Base-by-base conservation (phyloP, 35 echinoderm and acorn worm species). In the Ophiothrix spiculata region DNA sequence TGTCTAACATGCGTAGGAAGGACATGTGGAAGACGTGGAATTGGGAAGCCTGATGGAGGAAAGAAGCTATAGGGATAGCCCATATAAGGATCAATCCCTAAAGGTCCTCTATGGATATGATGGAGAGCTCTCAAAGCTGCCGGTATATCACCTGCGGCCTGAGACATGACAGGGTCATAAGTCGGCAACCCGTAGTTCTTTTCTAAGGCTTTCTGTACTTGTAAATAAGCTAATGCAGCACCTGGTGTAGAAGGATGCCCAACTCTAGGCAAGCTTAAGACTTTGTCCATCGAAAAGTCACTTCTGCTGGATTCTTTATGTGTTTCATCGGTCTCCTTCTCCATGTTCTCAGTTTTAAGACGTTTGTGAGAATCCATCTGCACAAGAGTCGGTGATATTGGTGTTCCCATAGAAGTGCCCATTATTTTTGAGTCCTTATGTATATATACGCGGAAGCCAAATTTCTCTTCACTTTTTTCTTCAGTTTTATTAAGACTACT, bases 41-140 rank as follows among this genome's bases (percentile, higher is more conserved):
- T n/a, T 4, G 60, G 60, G 60, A 69, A 69, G 60, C 60, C 60
- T 69, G 60, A 25, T 12, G 60, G 87, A 21, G 83, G 87, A 56
- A 82, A 89, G 80, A 81, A 89, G 31, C 79, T 49, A 74, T 83
- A 79, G 12, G 92, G 92, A 40, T 91, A 83, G 40, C 85, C 77
- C 32, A 81, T 83, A 37, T 93, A 91, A 33, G 73, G 41, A 74
- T 91, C 38, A 33, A 83, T 33, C 25, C 60, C 25, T 69, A 69
- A 69, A 10, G 60, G 60, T 39, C 78, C 40, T 41, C 84, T 41
- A n/a, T n/a, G n/a, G n/a, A n/a, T n/a, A n/a, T n/a, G n/a, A 37
- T 90, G 77, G 31, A 92, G 32, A 40, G 87, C 37, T 77, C 88
- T 39, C 74, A 77, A 87, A 29, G 33, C 78, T 16, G 79, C 77